A percentile compares a stretch with the other conserved stretches of the same genome.
phyloP scores from a whole-genome alignment of 1,140 invertebrate species.

The Arctopsyche grandis region DNA sequence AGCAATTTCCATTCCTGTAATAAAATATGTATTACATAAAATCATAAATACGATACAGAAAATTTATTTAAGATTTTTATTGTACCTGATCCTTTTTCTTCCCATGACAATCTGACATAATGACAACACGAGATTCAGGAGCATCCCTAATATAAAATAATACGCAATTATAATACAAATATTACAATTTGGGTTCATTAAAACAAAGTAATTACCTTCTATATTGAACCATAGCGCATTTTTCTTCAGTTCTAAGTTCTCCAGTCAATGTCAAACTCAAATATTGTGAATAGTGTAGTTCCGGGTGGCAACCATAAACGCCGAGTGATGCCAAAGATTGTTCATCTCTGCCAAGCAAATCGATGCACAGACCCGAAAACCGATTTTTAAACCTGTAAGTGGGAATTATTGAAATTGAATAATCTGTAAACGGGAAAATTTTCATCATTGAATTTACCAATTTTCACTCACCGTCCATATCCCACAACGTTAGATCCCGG shows the following conservation, averaged over 20 bases:
- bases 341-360: conserved; percentile 81
- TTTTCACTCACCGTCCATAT: conserved; percentile 71
- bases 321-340: conserved; percentile 78
- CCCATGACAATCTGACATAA: conserved; percentile 68
- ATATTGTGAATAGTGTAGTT: conserved; percentile 74
- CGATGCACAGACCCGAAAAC: conserved; percentile 76
- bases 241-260: conserved; percentile 80
- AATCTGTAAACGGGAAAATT: neutral
- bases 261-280: conserved; percentile 78
- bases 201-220: conserved; percentile 56
- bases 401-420: conserved; percentile 31
- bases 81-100: conserved; percentile 67
- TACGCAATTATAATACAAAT: neutral
- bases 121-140: conserved; percentile 59
- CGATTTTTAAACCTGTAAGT: conserved; percentile 64
- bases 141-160: conserved; percentile 52
- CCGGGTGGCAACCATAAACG: conserved; percentile 79
- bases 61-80: neutral
- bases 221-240: conserved; percentile 70
- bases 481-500: conserved; percentile 81
- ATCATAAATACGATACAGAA: neutral
- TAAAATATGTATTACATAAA: neutral
- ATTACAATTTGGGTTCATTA: neutral
- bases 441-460: neutral
- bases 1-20: conserved; percentile 46